These are phyloP conservation scores for Sciaenops ocellatus DNA, from an alignment of 2,797 vertebrate species.

Conservation along the genomic window DNA sequence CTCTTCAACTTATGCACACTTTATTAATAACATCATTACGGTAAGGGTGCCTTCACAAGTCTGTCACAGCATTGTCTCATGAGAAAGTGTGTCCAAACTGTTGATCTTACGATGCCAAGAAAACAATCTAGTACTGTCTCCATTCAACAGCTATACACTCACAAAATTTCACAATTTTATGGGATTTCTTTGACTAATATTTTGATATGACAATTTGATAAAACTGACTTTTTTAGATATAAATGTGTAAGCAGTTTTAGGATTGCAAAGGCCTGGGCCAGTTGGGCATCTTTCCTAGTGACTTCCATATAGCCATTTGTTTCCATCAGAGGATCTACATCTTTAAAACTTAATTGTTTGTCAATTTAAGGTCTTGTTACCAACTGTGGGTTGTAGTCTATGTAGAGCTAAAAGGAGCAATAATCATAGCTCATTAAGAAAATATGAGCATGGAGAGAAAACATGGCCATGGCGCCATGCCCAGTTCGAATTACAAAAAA, in stretches of 20 bases:
- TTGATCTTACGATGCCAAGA: no score
- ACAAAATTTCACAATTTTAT: background rate
- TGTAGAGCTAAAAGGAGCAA: constrained; percentile 8
- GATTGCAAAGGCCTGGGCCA: background rate
- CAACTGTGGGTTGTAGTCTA: background rate
- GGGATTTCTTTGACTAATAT: background rate
- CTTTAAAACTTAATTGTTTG: constrained; percentile 9
- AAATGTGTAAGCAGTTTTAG: background rate
- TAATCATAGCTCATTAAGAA: constrained; percentile 53
- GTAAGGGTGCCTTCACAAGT: no score
- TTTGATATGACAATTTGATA: background rate
- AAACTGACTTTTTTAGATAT: background rate
- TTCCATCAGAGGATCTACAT: background rate
- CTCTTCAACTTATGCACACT: no score
- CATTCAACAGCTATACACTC: background rate
- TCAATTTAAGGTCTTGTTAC: background rate
- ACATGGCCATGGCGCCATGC: constrained; percentile 7
- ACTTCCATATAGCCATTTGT: background rate
- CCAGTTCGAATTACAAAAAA: constrained; percentile 20
- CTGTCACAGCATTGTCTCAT: no score
- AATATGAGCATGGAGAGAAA: constrained; percentile 37
- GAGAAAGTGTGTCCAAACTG: no score
- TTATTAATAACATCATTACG: no score
- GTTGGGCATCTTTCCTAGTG: background rate
- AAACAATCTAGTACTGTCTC: no score